Percentiles rank a stretch among this genome's conserved stretches.
Conservation (phyloP, 2,888 invertebrate genomes). For the Drosophila tanythrix region DNA sequence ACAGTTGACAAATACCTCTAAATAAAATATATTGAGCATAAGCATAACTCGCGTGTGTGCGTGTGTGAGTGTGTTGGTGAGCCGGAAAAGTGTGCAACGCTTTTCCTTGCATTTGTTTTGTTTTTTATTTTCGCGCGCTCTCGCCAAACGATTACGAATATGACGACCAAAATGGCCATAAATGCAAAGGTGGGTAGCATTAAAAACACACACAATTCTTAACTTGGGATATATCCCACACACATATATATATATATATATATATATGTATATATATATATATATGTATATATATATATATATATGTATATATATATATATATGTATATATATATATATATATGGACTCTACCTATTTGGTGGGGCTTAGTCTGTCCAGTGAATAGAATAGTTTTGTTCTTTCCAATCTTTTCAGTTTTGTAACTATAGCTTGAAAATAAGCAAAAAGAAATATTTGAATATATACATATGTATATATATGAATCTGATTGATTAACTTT, state of each 20-base stretch:
- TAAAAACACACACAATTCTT: not conserved
- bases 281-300: not conserved
- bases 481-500: not conserved
- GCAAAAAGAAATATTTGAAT: not conserved
- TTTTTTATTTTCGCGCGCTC: slow-evolving; percentile 17
- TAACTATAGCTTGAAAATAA: not conserved
- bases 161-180: slow-evolving; percentile 83
- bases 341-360: not conserved
- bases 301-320: not conserved
- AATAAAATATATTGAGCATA: slow-evolving; percentile 5
- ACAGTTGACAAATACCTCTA: not conserved
- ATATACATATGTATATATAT: not conserved
- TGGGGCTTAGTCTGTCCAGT: not conserved
- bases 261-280: not conserved
- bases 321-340: not conserved
- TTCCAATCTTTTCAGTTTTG: not conserved
- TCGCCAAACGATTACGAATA: slow-evolving; percentile 42
- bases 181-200: slow-evolving; percentile 77
- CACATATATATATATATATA: not conserved
- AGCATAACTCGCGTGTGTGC: slow-evolving; percentile 12
- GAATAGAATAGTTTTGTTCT: not conserved
- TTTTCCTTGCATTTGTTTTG: slow-evolving; percentile 38
- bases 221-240: not conserved
- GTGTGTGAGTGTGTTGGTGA: slow-evolving; percentile 19
- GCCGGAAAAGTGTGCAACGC: slow-evolving; percentile 51